Evolutionary conservation across 2,888 invertebrate genomes (phyloP), one percentile per base, ranked within the genome.

Genomic region (Agrilus mali): DNA sequence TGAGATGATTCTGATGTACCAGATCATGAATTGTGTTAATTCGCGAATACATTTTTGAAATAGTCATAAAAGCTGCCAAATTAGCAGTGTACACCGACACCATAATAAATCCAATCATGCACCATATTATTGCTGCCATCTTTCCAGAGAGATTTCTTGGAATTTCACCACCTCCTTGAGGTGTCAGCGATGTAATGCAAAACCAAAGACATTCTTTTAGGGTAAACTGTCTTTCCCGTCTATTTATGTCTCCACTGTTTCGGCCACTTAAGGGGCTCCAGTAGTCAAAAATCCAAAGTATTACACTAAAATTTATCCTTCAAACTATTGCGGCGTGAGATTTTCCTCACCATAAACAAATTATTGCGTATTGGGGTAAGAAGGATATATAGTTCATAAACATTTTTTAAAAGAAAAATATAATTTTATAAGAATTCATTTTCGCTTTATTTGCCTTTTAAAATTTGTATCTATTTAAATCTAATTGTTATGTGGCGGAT

Each of bases 71-170:
- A 2, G 94, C 94, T 2, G 94, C 94, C 59, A 94, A 71, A 65
- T 94, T 94, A 2, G 94, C 94, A 0, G 94, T 94, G 66, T 94
- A 94, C 0, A 92, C 92, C 2, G 94, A 93, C 61, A 94, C 92
- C 53, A 95, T 89, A 61, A 94, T 93, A 65, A 94, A 94, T 0
- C 93, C 92, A 67, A 94, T 94, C 13, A 95, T 71, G 94, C 94
- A 94, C 93, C 92, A 93, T 1, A 92, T 92, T 5, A 93, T 93
- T 0, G 93, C 93, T 0, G 94, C 80, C 10, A 95, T 68, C 35
- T 93, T 74, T 0, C 93, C 94, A 0, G 92, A 92, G 1, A 93
- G 71, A 63, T 92, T 93, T 63, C 90, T 89, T 0, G 92, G 92
- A 0, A 90, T 89, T 63, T 90, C 90, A 1, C 90, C 90, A 0